Base-by-base conservation (phyloP, 2,888 invertebrate genomes). In the Dascillus cervinus region DNA sequence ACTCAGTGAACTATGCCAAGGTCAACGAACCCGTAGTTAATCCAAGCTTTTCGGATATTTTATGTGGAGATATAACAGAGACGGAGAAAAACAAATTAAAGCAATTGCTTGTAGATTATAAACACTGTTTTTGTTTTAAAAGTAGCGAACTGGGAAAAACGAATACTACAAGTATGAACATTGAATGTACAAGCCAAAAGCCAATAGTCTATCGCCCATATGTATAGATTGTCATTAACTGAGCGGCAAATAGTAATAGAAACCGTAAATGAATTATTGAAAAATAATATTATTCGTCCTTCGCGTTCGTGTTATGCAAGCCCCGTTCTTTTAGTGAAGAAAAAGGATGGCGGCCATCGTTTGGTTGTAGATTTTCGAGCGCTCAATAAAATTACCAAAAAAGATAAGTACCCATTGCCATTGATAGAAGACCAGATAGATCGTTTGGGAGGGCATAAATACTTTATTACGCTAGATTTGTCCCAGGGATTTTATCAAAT, bases 101-200 rank as follows among this genome's bases (percentile, higher is more conserved):
- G 25, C 29, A 34, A 13, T 32, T 35, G 25, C 32, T 37, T 24
- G 28, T 29, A 23, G 32, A 29, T 19, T 32, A 32, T 29, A 28
- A 22, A 22, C 26, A 32, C 12, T 13, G 31, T 25, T 25, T 31
- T 15, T 31, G 24, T 31, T 31, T 31, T 31, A 22, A 22, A n/a
- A 29, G 13, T 6, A 11, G 3, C 10, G 29, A 29, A 6, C 13
- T 29, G 11, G 29, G 29, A 12, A 31, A 31, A 24, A 31, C 31
- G 13, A 31, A 3, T 25, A 25, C 31, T 10, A 25, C 11, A 15
- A 14, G 17, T n/a, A 31, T 31, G 31, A 14, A 6, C 4, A 31
- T 31, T 14, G 11, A 25, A 8, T 24, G 24, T 17, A 32, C 20
- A n/a, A 13, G 21, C 9, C 26, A 26, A 8, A 21, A 32, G 13